These are phyloP conservation scores for Acleris sparsana DNA, from an alignment of 2,888 invertebrate genomes.

Conservation along the genomic window DNA sequence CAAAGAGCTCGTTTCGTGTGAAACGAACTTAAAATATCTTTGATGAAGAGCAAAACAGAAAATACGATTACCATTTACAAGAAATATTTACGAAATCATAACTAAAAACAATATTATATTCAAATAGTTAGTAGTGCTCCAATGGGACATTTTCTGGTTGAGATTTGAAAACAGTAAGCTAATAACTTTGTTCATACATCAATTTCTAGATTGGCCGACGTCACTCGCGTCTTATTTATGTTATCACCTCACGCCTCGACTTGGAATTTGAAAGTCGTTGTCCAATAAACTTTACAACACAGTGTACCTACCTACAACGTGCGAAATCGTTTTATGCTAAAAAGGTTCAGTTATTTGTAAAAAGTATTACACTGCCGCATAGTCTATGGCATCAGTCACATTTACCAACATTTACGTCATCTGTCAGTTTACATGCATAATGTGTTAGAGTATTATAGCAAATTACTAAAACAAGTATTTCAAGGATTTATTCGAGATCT, in stretches of 20 bases:
- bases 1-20: no score
- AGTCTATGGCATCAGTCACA: conserved; percentile 13
- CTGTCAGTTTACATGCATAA: conserved; percentile 8
- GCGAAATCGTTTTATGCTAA: conserved; percentile 18
- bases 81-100: no score
- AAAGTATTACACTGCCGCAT: conserved; percentile 6
- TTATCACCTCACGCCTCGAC: conserved; percentile 3
- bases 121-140: no score
- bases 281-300: conserved; percentile 5
- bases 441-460: neutral
- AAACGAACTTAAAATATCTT: no score
- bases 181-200: no score
- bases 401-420: conserved; percentile 13
- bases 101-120: no score
- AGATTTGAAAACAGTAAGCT: no score
- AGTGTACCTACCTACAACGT: no score
- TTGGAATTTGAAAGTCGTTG: conserved; percentile 19
- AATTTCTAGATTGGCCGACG: conserved; percentile 3
- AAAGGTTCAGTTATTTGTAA: conserved; percentile 6
- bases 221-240: conserved; percentile 9
- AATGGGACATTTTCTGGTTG: no score
- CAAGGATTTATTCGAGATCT: neutral
- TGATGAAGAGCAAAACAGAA: no score
- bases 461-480: conserved; percentile 1
- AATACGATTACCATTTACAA: no score